Base-by-base conservation (phyloP, 2,797 vertebrate genomes). In the Nannoperca australis region DNA sequence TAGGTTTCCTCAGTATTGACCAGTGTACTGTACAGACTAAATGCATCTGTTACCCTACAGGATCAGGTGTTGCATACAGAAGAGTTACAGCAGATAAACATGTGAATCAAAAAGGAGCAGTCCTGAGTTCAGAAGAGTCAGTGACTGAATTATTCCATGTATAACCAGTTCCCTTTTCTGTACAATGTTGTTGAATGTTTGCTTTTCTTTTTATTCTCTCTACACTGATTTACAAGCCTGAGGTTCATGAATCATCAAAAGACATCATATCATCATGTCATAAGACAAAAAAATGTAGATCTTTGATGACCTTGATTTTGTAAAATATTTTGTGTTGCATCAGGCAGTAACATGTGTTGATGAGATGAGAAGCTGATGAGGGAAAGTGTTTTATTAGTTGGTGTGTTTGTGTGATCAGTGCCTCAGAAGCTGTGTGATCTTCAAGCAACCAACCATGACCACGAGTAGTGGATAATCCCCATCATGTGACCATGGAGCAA, bases 401-500 rank as follows among this genome's bases (percentile, higher is more conserved):
- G 60, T 83, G 66, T 86, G 55, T 85, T 83, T 88, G 76, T 84
- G 76, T 79, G 83, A 85, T 88, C 63, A 78, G 62, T 20, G 51
- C 73, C 76, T 84, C 83, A 77, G 44, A 83, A 72, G 78, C 81
- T 70, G 78, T 89, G 76, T 86, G 83, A 92, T 92, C 89, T 85
- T 93, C 80, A 90, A 84, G 89, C 83, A 88, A 71, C 67, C 73
- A 62, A 64, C 85, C 68, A 2, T 88, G 90, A 88, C 88, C 86
- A 78, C 50, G 74, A 91, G 84, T 34, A 76, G 80, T 4, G 17
- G 85, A 88, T 90, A 88, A 91, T 91, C 89, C 82, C 76, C 80
- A 67, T 85, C 91, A 88, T 91, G 89, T 93, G 90, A 93, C 88
- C 85, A n/a, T 70, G 62, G 65, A 79, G 73, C 79, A 83, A 84